Conservation (phyloP, 2,888 invertebrate species). For the Spisula solida region DNA sequence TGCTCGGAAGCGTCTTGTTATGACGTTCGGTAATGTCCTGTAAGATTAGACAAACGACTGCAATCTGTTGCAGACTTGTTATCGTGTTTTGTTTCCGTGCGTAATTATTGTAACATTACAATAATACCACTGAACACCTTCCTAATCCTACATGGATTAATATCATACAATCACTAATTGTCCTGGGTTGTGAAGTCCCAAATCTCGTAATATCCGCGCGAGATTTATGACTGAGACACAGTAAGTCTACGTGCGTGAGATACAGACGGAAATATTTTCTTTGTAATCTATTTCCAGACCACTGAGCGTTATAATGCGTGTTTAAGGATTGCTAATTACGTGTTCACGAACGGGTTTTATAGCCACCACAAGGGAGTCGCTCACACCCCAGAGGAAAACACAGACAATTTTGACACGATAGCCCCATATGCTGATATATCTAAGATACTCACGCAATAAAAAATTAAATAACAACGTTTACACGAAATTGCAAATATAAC, state of each 20-base stretch:
- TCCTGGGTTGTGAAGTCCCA: constrained; percentile 5
- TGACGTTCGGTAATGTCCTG: too few species aligned
- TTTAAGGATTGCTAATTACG: too few species aligned
- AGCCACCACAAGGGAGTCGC: neutral
- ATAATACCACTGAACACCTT: neutral
- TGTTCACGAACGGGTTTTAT: neutral
- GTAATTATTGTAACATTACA: neutral
- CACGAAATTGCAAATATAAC: too few species aligned
- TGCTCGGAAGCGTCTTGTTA: too few species aligned
- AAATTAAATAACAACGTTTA: too few species aligned
- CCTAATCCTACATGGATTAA: neutral
- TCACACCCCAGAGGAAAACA: neutral
- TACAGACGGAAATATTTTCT: neutral
- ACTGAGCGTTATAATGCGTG: too few species aligned
- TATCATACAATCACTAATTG: neutral
- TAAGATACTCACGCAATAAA: too few species aligned
- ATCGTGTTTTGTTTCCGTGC: neutral
- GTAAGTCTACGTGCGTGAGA: neutral
- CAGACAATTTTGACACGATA: neutral
- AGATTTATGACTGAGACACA: neutral
- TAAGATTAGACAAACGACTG: neutral
- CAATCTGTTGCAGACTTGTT: neutral
- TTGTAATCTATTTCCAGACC: too few species aligned
- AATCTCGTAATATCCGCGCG: neutral
- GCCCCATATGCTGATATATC: neutral